Conservation (phyloP, 2,888 invertebrate genomes). For the Cosmopolites sordidus region DNA sequence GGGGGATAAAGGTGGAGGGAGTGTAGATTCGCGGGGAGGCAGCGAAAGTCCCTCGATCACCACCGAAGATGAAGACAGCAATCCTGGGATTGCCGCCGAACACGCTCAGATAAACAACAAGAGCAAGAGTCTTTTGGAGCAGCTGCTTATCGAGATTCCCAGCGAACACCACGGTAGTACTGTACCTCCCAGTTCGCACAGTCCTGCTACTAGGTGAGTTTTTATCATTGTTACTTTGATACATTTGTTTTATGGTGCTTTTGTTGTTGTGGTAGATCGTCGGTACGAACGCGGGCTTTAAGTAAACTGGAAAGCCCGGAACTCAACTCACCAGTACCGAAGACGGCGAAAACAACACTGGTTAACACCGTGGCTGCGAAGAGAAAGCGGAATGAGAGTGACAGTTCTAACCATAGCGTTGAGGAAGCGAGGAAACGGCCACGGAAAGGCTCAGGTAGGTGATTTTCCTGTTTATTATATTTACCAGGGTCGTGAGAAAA, state of each 20-base stretch:
- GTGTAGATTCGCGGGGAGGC: constrained; percentile 31
- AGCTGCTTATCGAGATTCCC: constrained; percentile 82
- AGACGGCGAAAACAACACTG: constrained; percentile 18
- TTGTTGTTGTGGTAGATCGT: constrained; percentile 33
- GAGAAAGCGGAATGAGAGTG: constrained; percentile 75
- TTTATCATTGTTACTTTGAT: background rate
- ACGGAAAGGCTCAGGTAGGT: constrained; percentile 53
- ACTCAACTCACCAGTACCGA: constrained; percentile 37
- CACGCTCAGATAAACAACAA: constrained; percentile 36
- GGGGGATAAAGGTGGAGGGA: constrained; percentile 54
- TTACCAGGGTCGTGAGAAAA: too few species aligned
- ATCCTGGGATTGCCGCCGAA: constrained; percentile 8
- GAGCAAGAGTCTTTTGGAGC: constrained; percentile 63
- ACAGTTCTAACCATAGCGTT: constrained; percentile 63
- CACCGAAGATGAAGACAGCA: constrained; percentile 35
- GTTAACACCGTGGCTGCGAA: constrained; percentile 50
- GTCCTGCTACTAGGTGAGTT: constrained; percentile 43
- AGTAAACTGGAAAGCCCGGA: constrained; percentile 66
- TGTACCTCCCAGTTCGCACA: constrained; percentile 40
- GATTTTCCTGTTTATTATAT: background rate
- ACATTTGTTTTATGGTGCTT: background rate
- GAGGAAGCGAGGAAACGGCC: constrained; percentile 43
- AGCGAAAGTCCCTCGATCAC: constrained; percentile 42
- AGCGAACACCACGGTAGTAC: constrained; percentile 35
- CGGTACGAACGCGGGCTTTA: constrained; percentile 63